Conservation (phyloP, 2,888 invertebrate species). For the Shargacucullia verbasci region DNA sequence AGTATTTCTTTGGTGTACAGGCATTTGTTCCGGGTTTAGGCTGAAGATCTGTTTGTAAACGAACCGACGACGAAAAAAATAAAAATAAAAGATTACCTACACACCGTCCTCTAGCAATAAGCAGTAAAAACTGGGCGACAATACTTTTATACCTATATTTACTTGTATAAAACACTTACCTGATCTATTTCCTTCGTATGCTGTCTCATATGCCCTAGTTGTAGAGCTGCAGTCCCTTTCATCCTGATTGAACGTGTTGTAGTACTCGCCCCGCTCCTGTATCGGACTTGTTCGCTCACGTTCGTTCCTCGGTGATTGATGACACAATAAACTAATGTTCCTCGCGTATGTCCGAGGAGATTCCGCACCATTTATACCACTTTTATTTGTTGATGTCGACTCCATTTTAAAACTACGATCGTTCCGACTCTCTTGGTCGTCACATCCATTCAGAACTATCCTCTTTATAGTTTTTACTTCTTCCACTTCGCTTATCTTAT, state of each 20-base stretch:
- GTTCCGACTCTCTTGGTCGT: conserved; percentile 51
- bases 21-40: no score
- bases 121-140: no score
- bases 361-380: conserved; percentile 32
- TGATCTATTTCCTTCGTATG: conserved; percentile 56
- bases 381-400: conserved; percentile 21
- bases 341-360: conserved; percentile 40
- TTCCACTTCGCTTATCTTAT: conserved; percentile 81
- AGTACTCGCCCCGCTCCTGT: conserved; percentile 61
- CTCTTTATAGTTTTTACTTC: conserved; percentile 86
- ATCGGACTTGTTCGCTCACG: conserved; percentile 59
- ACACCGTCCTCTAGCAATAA: no score
- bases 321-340: conserved; percentile 45
- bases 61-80: no score
- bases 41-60: no score
- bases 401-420: conserved; percentile 44
- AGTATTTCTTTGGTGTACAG: no score
- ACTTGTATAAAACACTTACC: conserved; percentile 50
- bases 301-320: conserved; percentile 59
- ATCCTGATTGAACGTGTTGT: conserved; percentile 61
- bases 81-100: no score
- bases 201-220: conserved; percentile 54
- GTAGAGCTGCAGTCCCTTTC: conserved; percentile 56
- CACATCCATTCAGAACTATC: conserved; percentile 79
- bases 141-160: no score